These are phyloP conservation scores for Teleogryllus occipitalis DNA, from an alignment of 1,140 invertebrate genomes.

Conservation along the genomic window DNA sequence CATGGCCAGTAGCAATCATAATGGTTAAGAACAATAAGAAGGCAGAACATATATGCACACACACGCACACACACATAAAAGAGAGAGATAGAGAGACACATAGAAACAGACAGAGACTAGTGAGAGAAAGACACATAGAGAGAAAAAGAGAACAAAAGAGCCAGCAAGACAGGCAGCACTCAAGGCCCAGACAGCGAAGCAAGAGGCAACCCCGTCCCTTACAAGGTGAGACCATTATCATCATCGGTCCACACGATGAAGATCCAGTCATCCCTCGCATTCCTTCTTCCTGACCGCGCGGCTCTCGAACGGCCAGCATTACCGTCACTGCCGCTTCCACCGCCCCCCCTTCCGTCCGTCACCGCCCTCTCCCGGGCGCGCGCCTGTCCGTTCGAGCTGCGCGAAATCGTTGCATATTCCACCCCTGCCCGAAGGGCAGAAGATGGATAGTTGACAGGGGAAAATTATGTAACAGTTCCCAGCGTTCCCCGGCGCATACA, in stretches of 20 bases:
- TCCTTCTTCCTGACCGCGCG: too few species aligned
- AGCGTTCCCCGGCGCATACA: not conserved
- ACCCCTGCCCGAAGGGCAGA: not conserved
- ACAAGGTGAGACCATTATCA: too few species aligned
- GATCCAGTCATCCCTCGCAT: too few species aligned
- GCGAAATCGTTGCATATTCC: not conserved
- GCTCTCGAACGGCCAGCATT: too few species aligned
- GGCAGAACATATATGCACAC: not conserved
- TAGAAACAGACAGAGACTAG: not conserved
- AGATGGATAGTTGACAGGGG: not conserved
- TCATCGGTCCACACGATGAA: too few species aligned
- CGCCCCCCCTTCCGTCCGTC: not conserved
- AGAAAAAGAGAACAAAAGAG: not conserved
- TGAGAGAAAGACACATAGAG: not conserved
- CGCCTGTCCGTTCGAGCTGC: not conserved
- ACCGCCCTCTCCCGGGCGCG: not conserved
- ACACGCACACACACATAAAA: not conserved
- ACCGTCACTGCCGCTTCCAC: not conserved
- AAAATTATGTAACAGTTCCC: not conserved
- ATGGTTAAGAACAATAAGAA: too few species aligned
- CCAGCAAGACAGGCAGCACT: not conserved
- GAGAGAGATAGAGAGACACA: not conserved
- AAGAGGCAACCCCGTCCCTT: too few species aligned
- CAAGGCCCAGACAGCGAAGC: too few species aligned
- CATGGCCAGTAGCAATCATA: too few species aligned